Evolutionary conservation across 1,140 invertebrate species (phyloP).

Genomic region (Ladona fulva): DNA sequence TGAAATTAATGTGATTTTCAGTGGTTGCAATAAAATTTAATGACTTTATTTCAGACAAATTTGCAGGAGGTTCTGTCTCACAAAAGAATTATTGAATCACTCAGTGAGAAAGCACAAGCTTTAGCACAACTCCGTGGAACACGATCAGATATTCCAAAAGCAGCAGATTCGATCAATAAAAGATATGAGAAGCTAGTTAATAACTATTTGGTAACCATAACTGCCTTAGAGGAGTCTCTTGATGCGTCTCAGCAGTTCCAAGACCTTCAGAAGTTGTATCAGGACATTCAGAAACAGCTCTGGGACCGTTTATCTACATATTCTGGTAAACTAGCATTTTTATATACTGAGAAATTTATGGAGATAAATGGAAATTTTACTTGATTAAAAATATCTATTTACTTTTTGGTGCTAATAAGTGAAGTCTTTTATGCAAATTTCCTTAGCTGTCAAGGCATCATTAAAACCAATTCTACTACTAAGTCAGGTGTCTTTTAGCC

Average conservation of each 20-base stretch:
- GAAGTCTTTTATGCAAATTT: too few species aligned
- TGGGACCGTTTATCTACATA: conserved; percentile 71
- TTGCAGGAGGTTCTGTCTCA: conserved; percentile 85
- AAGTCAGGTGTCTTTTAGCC: too few species aligned
- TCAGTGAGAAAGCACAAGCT: conserved; percentile 76
- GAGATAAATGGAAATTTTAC: background rate
- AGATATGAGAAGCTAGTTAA: conserved; percentile 63
- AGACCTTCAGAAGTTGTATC: conserved; percentile 72
- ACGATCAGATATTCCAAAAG: conserved; percentile 45
- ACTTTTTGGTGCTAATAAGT: too few species aligned
- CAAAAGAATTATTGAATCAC: conserved; percentile 78
- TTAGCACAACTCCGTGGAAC: conserved; percentile 46
- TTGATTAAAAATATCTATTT: too few species aligned
- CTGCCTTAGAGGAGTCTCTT: conserved; percentile 60
- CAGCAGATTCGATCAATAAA: conserved; percentile 49
- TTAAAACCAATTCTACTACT: too few species aligned
- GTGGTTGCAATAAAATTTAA: too few species aligned
- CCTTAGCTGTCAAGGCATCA: too few species aligned
- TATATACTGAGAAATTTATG: background rate
- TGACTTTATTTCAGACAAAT: conserved; percentile 43
- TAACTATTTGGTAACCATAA: conserved; percentile 50
- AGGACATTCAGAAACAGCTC: conserved; percentile 79
- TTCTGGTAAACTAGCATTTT: conserved; percentile 34
- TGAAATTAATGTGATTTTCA: too few species aligned
- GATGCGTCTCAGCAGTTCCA: conserved; percentile 75